phyloP scores from a whole-genome alignment of 2,888 invertebrate genomes.

The Drosophila hamatofila region DNA sequence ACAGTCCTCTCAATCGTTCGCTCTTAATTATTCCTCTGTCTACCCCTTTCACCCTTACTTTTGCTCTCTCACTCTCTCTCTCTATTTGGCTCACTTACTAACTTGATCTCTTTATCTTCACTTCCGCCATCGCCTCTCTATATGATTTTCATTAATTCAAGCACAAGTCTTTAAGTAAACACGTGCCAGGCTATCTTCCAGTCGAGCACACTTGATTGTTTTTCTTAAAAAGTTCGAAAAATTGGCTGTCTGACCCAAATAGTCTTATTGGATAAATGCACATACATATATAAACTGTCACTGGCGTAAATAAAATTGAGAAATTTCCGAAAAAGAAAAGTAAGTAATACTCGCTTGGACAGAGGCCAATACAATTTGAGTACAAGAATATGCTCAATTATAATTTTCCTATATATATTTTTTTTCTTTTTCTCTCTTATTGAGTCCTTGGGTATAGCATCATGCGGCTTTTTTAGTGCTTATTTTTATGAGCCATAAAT shows the following conservation, averaged over 20 bases:
- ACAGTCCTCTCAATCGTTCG: no score
- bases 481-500: conserved; percentile 53
- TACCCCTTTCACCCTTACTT: background rate
- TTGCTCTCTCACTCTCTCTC: background rate
- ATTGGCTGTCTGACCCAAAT: conserved; percentile 54
- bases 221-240: conserved; percentile 25
- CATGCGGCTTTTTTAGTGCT: conserved; percentile 37
- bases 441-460: conserved; percentile 41
- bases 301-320: conserved; percentile 54
- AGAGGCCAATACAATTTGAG: conserved; percentile 53
- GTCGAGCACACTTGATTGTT: conserved; percentile 1
- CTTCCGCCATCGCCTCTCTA: background rate
- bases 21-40: no score
- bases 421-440: conserved; percentile 5
- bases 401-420: conserved; percentile 30
- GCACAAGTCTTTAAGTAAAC: background rate
- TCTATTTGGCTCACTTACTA: background rate
- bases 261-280: conserved; percentile 14
- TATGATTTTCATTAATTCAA: conserved; percentile 1
- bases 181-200: background rate
- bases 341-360: conserved; percentile 53
- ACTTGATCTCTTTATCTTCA: background rate
- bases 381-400: conserved; percentile 42
- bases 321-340: conserved; percentile 37
- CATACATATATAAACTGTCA: conserved; percentile 61